phyloP scores from a whole-genome alignment of 1,140 invertebrate genomes.

The Drosophila takahashii region DNA sequence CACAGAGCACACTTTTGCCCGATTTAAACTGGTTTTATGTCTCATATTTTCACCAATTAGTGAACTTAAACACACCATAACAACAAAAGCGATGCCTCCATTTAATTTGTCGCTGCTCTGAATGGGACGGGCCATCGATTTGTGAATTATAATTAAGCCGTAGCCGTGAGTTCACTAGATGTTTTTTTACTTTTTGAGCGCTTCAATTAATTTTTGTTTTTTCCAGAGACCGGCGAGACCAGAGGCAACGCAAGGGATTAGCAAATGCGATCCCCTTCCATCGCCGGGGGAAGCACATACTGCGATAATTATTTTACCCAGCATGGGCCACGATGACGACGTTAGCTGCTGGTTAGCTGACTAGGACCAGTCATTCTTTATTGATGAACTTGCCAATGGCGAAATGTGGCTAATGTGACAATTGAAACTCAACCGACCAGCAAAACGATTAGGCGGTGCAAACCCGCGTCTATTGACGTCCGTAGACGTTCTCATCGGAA shows the following conservation, averaged over 20 bases:
- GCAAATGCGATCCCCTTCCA: conserved; percentile 1
- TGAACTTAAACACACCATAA: conserved; percentile 17
- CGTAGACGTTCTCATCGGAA: conserved; percentile 92
- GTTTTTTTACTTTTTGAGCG: conserved; percentile 15
- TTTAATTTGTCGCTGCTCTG: conserved; percentile 27
- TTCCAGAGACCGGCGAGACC: conserved; percentile 15
- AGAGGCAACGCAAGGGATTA: conserved; percentile 19
- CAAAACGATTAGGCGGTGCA: conserved; percentile 6
- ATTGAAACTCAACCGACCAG: conserved; percentile 7
- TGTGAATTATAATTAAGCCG: conserved; percentile 44
- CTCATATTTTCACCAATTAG: conserved; percentile 48
- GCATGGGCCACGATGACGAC: conserved; percentile 29
- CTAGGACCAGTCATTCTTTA: conserved; percentile 33
- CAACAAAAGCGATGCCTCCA: conserved; percentile 14
- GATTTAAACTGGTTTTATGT: conserved; percentile 39
- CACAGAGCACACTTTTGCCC: conserved; percentile 43
- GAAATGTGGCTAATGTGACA: conserved; percentile 24
- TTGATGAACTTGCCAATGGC: conserved; percentile 29
- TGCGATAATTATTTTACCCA: conserved; percentile 32
- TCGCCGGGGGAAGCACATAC: conserved; percentile 26
- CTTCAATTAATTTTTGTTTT: conserved; percentile 28
- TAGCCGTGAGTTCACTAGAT: conserved; percentile 36
- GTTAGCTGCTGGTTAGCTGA: conserved; percentile 7
- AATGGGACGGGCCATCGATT: conserved; percentile 34
- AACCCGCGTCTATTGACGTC: conserved; percentile 37